These are phyloP conservation scores for Seriola dumerili DNA, from an alignment of 2,113 vertebrate genomes.

Conservation along the genomic window DNA sequence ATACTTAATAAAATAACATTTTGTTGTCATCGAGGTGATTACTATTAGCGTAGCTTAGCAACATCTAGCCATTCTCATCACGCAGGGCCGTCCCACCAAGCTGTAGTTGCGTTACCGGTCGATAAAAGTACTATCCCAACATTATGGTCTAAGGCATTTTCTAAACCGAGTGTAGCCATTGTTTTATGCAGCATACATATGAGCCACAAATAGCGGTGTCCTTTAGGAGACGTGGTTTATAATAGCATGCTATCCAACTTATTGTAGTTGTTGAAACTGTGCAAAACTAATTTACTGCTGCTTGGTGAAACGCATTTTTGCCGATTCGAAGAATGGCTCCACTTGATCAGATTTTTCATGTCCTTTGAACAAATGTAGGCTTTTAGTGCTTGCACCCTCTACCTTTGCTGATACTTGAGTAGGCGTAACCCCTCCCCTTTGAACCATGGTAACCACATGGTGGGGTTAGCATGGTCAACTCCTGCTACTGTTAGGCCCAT, in stretches of 20 bases:
- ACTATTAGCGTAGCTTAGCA: conserved; percentile 19
- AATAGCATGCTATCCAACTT: neutral
- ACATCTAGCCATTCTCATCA: neutral
- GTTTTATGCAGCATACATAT: neutral
- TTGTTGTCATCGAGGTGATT: neutral
- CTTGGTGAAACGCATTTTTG: neutral
- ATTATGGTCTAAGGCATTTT: neutral
- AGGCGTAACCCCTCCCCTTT: neutral
- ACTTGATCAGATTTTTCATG: too few species aligned
- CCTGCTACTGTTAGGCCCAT: neutral
- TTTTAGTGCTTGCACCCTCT: neutral
- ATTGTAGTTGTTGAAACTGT: neutral
- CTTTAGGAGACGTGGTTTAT: neutral
- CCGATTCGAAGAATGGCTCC: neutral
- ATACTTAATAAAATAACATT: neutral
- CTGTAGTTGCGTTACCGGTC: neutral
- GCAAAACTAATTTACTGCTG: neutral
- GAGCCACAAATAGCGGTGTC: neutral
- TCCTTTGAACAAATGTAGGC: too few species aligned
- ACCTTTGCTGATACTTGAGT: neutral
- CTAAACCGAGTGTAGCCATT: rapidly evolving
- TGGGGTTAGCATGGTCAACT: neutral
- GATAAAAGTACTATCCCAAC: rapidly evolving
- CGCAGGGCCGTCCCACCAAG: neutral
- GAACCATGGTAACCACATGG: neutral